phyloP scores from a whole-genome alignment of 2,888 invertebrate species.

The Melangyna quadrimaculata region DNA sequence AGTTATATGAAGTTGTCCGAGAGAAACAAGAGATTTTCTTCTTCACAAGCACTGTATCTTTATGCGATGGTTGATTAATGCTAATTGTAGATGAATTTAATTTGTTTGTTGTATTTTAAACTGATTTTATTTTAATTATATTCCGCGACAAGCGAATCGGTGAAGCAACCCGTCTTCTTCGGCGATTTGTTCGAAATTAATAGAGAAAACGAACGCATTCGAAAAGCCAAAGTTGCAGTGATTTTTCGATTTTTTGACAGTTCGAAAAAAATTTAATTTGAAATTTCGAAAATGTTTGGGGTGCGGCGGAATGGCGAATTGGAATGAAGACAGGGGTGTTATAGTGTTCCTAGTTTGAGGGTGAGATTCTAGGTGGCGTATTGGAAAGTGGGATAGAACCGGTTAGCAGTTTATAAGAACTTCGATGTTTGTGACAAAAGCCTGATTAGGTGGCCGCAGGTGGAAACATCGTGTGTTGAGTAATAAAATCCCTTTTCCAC shows the following conservation, averaged over 20 bases:
- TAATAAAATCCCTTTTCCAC: no score
- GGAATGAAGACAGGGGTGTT: background rate
- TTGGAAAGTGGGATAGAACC: background rate
- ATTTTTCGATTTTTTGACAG: conserved; percentile 50
- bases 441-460: no score
- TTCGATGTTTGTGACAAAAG: no score
- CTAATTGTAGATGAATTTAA: conserved; percentile 1
- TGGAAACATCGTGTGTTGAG: no score
- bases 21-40: conserved; percentile 2
- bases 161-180: conserved; percentile 65
- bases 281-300: conserved; percentile 41
- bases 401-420: no score
- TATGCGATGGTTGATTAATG: conserved; percentile 15
- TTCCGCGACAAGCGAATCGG: conserved; percentile 69
- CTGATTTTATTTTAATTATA: conserved; percentile 14
- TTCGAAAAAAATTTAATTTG: conserved; percentile 37
- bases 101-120: conserved; percentile 4
- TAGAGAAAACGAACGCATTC: conserved; percentile 25
- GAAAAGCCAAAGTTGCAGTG: conserved; percentile 25
- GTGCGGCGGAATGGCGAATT: conserved; percentile 50
- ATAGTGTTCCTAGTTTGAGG: background rate
- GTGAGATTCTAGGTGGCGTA: background rate
- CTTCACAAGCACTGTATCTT: background rate
- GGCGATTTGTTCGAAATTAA: conserved; percentile 66
- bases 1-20: no score